Evolutionary conservation across 2,113 vertebrate species (phyloP), one percentile per base, ranked within the genome.

Genomic region (Neoarius graeffei): DNA sequence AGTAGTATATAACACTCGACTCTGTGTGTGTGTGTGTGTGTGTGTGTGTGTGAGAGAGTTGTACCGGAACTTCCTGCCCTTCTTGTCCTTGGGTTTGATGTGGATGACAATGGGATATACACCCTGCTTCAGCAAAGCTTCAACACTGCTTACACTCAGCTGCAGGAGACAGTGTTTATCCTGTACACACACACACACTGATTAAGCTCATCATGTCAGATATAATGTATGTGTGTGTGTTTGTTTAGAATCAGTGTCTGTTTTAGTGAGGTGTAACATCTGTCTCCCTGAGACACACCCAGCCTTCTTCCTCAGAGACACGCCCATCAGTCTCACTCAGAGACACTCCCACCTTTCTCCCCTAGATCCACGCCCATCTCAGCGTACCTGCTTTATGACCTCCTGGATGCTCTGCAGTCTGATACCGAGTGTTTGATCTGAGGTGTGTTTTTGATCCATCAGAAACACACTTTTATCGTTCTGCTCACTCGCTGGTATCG

Each of bases 81-180:
- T 96, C 90, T 95, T 96, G 90, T 91, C 94, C 87, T 95, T 96
- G 0, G 94, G 94, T 30, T 88, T 91, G 85, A 96, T 94, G 80
- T 95, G 91, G 88, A 96, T 94, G 84, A 96, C 88, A 10, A 96
- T 95, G 17, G 95, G 95, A 87, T 95, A 95, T 86, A 96, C 88
- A 6, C 89, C 92, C 20, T 95, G 94, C 89, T 92, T 94, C 79
- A 96, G 83, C n/a, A 96, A 91, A 14, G 88, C 89, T 86, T 95
- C 95, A 30, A 95, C 94, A 86, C 92, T 92, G 85, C 83, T 64
- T 86, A 96, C 84, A 8, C 94, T 94, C 85, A 96, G 88, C 89
- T 95, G 94, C 77, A 96, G 90, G 62, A 96, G 91, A 87, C 95
- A 96, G 90, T 96, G 94, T 80, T 92, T 95, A 85, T 94, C 94